These are phyloP conservation scores for Gryllus longicercus DNA, from an alignment of 2,888 invertebrate species.

Conservation along the genomic window DNA sequence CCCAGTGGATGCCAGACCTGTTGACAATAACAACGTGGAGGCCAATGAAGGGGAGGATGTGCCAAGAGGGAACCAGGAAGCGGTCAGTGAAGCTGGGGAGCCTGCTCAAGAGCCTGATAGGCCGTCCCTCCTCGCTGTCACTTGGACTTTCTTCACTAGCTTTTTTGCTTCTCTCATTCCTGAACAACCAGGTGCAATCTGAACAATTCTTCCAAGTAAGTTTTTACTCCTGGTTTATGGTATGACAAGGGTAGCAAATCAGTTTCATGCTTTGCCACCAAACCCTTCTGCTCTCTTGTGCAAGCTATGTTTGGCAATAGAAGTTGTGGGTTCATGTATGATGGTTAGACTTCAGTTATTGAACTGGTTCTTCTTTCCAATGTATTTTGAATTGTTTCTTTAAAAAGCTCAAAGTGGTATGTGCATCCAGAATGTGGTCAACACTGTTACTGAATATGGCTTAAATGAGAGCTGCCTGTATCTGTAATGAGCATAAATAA, in stretches of 20 bases:
- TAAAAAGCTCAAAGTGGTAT: no score
- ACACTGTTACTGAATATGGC: no score
- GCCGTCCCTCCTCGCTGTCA: constrained; percentile 67
- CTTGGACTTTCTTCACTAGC: constrained; percentile 87
- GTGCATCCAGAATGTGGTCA: no score
- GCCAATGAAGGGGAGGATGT: constrained; percentile 40
- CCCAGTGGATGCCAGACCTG: constrained; percentile 37
- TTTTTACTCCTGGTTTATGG: background rate
- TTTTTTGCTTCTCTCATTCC: constrained; percentile 94
- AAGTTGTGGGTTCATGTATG: background rate
- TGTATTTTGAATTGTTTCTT: background rate
- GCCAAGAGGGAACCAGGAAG: constrained; percentile 23
- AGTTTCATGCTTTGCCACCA: no score
- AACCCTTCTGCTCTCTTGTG: background rate
- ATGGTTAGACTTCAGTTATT: no score
- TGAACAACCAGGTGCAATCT: constrained; percentile 69
- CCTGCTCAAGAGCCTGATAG: constrained; percentile 45
- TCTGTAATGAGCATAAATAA: background rate
- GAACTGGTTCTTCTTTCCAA: no score
- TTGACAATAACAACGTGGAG: constrained; percentile 44
- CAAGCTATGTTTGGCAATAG: background rate
- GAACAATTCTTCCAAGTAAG: constrained; percentile 38
- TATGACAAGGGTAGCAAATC: background rate
- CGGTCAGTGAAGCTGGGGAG: constrained; percentile 30
- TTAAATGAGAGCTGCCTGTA: background rate